phyloP scores from a whole-genome alignment of 92 coral and sea anemone genomes.

The Desmophyllum pertusum region DNA sequence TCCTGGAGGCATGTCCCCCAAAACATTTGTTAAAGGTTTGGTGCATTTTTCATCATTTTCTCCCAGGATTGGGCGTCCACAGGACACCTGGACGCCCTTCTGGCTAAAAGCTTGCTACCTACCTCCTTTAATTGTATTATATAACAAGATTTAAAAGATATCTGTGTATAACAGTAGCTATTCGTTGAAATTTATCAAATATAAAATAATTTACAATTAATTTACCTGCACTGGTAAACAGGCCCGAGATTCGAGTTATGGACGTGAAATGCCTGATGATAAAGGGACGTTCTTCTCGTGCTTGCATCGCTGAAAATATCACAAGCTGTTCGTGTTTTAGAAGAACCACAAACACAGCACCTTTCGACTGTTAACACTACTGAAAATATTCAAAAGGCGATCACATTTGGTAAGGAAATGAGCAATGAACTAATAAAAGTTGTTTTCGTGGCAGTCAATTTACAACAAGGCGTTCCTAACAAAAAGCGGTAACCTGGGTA shows the following conservation, averaged over 20 bases:
- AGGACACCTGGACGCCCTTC: neutral
- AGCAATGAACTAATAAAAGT: slow-evolving; percentile 3
- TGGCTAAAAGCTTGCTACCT: neutral
- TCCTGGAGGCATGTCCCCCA: too few species aligned
- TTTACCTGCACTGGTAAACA: slow-evolving; percentile 65
- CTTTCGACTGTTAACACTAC: neutral
- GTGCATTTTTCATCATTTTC: too few species aligned
- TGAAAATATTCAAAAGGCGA: neutral
- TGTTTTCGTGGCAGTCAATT: slow-evolving; percentile 51
- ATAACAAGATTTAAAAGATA: neutral
- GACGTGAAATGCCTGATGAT: slow-evolving; percentile 72
- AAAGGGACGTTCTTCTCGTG: slow-evolving; percentile 52
- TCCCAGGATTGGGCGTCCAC: too few species aligned
- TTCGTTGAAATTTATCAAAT: neutral
- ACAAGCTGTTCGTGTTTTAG: neutral
- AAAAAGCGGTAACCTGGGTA: slow-evolving; percentile 17
- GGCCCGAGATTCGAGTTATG: slow-evolving; percentile 52
- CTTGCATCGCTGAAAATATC: slow-evolving; percentile 9
- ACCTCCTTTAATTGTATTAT: neutral
- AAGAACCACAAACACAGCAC: neutral
- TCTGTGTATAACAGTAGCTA: neutral
- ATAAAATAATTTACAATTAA: neutral
- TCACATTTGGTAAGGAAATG: slow-evolving; percentile 19
- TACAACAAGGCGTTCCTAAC: slow-evolving; percentile 25
- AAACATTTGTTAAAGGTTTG: too few species aligned